Evolutionary conservation across 1,140 invertebrate species (phyloP).

Genomic region (Hyposmocoma kahamanoa): DNA sequence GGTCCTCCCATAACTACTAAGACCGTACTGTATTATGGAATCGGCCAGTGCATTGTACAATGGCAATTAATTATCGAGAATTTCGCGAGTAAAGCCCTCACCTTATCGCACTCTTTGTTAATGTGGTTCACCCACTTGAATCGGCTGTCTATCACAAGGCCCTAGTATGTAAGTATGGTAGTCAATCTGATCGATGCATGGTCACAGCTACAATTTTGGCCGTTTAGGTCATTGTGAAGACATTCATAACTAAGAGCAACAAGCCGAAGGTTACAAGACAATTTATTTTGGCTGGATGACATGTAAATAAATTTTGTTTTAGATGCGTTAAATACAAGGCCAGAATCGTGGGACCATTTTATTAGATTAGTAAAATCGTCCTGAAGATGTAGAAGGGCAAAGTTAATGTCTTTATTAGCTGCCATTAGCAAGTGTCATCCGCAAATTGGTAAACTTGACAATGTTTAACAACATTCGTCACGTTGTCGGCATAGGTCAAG

Average conservation of each 20-base stretch:
- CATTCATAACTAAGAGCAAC: constrained; percentile 11
- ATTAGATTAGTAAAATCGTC: constrained; percentile 12
- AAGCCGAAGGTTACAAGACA: not conserved
- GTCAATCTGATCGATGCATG: constrained; percentile 7
- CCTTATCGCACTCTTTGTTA: too few species aligned
- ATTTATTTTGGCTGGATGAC: too few species aligned
- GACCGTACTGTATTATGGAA: too few species aligned
- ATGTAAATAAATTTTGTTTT: too few species aligned
- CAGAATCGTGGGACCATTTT: constrained; percentile 24
- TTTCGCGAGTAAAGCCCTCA: too few species aligned
- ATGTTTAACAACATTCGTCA: not conserved
- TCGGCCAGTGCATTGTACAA: too few species aligned
- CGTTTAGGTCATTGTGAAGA: too few species aligned
- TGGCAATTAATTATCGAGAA: too few species aligned
- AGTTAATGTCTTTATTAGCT: not conserved
- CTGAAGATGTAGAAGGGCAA: constrained; percentile 9
- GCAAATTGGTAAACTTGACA: not conserved
- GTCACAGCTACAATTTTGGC: constrained; percentile 7
- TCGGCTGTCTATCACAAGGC: too few species aligned
- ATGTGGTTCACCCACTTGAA: too few species aligned
- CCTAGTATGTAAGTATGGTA: too few species aligned
- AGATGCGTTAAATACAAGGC: constrained; percentile 15
- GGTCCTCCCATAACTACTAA: too few species aligned
- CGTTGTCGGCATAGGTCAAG: not conserved
- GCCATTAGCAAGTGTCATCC: not conserved